Evolutionary conservation across 2,888 invertebrate genomes (phyloP), one percentile per base, ranked within the genome.

Genomic region (Orthonychiurus folsomi): DNA sequence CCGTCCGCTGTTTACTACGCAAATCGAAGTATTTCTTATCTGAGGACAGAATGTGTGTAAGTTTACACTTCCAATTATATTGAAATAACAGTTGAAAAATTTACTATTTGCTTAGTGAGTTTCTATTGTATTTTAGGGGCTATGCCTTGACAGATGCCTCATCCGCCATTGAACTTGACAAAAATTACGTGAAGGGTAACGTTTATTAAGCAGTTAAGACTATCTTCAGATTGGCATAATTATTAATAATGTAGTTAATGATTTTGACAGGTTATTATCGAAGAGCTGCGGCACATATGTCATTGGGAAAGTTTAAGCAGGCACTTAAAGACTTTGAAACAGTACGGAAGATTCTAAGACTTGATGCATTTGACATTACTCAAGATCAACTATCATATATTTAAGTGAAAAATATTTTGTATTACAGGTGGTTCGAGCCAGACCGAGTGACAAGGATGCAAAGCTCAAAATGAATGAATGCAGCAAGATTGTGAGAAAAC

Each of bases 251-350:
- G n/a, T n/a, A n/a, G n/a, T n/a, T n/a, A n/a, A n/a, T n/a, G n/a
- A n/a, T n/a, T n/a, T n/a, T n/a, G n/a, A n/a, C n/a, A n/a, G 97
- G 94, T 0, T 99, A 94, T 77, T 99, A 97, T 78, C 84, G 99
- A 74, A 82, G 97, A 75, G 99, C 97, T 0, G 93, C 93, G 1
- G 89, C 99, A 37, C 85, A 94, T 75, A 97, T 99, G 96, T 92
- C 96, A 26, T 79, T 97, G 75, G 96, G 97, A 72, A 95, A 95
- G 81, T 96, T 93, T 79, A 96, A 95, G 80, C 82, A 89, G 79
- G 99, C 99, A 12, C 83, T 97, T 70, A 88, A 87, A 78, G 97
- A 99, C 81, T 97, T 92, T 81, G 95, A 96, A 85, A 87, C 89
- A 78, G 93, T 93, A 80, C 83, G 85, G 82, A 20, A 21, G 26